Evolutionary conservation across 2,888 invertebrate genomes (phyloP), one percentile per base, ranked within the genome.

Genomic region (Eristalis tenax): DNA sequence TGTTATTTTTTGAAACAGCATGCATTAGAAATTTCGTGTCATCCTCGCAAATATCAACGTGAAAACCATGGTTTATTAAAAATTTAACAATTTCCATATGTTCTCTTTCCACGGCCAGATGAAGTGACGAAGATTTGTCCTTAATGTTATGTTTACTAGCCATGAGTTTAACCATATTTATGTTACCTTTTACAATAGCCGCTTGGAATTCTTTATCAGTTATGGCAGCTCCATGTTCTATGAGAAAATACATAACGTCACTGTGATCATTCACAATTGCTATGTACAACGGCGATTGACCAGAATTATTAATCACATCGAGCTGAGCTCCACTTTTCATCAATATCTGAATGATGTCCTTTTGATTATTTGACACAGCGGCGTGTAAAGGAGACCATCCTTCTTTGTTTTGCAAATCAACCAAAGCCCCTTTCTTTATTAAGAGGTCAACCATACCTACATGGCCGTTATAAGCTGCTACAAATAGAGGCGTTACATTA

Each of bases 391-490:
- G 5, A 1, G 64, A 83, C 15, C 63, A 40, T 23, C 88, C 88
- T 4, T 66, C 22, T 18, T 65, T 26, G 65, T 26, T 70, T 65
- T 11, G 63, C 15, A 59, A 70, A 65, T 89, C 65, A 56, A 90
- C 64, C 65, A 88, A 61, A 23, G 87, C 76, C 59, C 83, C 85
- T 15, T 88, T 61, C 0, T 68, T 11, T 26, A 89, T 22, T 43
- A 89, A 77, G 32, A 71, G 2, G 13, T 80, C 65, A 10, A 83
- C 61, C 32, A 59, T 23, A 13, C 80, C 68, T 38, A n/a, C 2
- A 23, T 79, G 15, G 26, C 83, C 83, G 23, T 75, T 64, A 61
- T 13, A 1, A 15, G 66, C 76, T 59, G 89, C 89, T 22, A 68
- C 13, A 76, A 81, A 65, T 69, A 90, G 57, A n/a, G 84, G 74